A percentile compares a stretch with the other conserved stretches of the same genome.
phyloP scores from a whole-genome alignment of 2,888 invertebrate species.

The Folsomia manolachei region DNA sequence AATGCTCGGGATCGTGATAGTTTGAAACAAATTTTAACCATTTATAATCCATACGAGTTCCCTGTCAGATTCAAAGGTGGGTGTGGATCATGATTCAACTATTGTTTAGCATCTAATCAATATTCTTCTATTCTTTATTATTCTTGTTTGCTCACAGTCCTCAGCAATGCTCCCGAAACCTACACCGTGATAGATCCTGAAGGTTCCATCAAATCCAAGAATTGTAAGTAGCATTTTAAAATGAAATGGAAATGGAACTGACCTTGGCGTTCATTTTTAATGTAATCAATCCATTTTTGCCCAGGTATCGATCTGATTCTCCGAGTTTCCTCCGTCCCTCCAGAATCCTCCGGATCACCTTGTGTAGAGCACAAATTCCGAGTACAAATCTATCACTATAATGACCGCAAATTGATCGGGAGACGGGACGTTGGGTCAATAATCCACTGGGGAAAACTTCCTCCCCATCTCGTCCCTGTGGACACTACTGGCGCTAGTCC shows the following conservation, averaged over 20 bases:
- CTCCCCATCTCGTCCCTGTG: conserved; percentile 17
- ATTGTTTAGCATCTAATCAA: conserved; percentile 3
- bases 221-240: too few species aligned
- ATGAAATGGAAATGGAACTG: too few species aligned
- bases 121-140: too few species aligned
- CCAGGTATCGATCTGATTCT: conserved; percentile 48
- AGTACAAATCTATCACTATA: conserved; percentile 40
- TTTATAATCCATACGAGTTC: conserved; percentile 50
- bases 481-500: conserved; percentile 16
- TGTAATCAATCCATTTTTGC: too few species aligned
- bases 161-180: conserved; percentile 41
- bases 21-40: conserved; percentile 47
- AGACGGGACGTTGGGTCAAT: conserved; percentile 43
- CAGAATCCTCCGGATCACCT: conserved; percentile 27
- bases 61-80: conserved; percentile 47
- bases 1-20: conserved; percentile 45
- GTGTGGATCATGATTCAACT: background rate
- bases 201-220: conserved; percentile 44
- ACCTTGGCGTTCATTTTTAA: too few species aligned
- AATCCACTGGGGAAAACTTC: conserved; percentile 42
- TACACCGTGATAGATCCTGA: conserved; percentile 46
- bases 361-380: conserved; percentile 47
- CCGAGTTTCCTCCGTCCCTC: conserved; percentile 40
- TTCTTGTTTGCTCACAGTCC: conserved; percentile 32
- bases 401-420: conserved; percentile 33